These are phyloP conservation scores for Micropoecilia bifurca DNA, from an alignment of 2,797 vertebrate species.

Conservation along the genomic window DNA sequence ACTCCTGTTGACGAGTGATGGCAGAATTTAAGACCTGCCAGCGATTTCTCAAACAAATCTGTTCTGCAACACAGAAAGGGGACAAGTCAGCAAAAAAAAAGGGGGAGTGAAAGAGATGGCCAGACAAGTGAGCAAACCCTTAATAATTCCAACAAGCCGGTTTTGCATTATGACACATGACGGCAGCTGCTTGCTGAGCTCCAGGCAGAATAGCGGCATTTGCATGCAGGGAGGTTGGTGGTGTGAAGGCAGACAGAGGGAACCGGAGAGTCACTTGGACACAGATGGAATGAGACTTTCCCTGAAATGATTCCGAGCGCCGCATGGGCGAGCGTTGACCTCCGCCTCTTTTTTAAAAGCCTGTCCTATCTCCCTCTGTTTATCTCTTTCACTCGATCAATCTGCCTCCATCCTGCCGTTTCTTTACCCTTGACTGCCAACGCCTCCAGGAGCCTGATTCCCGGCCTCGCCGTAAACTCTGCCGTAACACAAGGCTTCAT, in stretches of 20 bases:
- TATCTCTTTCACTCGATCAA: constrained; percentile 5
- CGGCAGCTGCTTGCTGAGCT: constrained; percentile 46
- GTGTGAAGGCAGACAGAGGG: constrained; percentile 16
- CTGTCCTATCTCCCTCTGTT: constrained; percentile 11
- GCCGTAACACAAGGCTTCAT: constrained; percentile 29
- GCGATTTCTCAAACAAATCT: background rate
- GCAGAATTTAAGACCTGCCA: background rate
- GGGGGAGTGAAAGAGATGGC: background rate
- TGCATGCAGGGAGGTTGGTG: constrained; percentile 29
- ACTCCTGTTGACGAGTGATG: background rate
- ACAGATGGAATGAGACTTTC: constrained; percentile 56
- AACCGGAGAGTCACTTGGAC: constrained; percentile 31
- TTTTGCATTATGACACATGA: constrained; percentile 38
- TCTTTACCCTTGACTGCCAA: background rate
- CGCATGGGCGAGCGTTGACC: constrained; percentile 24
- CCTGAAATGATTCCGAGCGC: constrained; percentile 47
- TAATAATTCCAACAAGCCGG: constrained; percentile 16
- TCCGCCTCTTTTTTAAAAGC: constrained; percentile 17
- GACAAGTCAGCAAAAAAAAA: background rate
- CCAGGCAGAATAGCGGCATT: constrained; percentile 27
- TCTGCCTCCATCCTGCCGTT: background rate
- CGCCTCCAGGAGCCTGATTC: background rate
- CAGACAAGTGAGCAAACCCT: constrained; percentile 15
- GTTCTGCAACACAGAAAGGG: background rate
- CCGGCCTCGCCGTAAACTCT: background rate